These are phyloP conservation scores for Mormoops blainvillei DNA, from an alignment of 2,113 vertebrate species.

Conservation along the genomic window DNA sequence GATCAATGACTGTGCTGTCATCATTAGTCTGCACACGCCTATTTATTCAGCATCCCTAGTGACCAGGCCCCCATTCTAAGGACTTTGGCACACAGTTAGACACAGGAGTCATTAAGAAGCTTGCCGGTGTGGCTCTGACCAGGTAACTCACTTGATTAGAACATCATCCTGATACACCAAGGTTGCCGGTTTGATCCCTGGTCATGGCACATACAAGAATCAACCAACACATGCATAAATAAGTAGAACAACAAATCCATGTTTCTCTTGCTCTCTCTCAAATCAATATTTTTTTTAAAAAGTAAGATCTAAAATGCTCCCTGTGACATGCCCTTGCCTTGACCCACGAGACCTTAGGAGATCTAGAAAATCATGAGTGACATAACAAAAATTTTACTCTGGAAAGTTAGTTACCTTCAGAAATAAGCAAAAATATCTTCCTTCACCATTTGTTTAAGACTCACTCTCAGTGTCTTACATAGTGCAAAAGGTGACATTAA, in stretches of 20 bases:
- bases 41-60: background rate
- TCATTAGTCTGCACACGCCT: background rate
- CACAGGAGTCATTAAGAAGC: background rate
- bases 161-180: no score
- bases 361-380: background rate
- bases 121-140: background rate
- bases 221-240: no score
- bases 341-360: background rate
- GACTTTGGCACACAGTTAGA: background rate
- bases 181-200: no score
- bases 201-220: no score
- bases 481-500: background rate
- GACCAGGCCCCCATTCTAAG: background rate
- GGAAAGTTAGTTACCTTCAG: background rate
- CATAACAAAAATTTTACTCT: background rate
- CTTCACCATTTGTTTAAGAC: background rate
- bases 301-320: background rate
- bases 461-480: background rate
- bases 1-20: background rate
- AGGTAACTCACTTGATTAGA: no score
- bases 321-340: background rate
- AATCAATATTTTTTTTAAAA: background rate
- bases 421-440: background rate
- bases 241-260: no score
- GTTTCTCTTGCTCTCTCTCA: no score